Conservation (phyloP, 2,113 vertebrate genomes). For the Macheiramphus alcinus region DNA sequence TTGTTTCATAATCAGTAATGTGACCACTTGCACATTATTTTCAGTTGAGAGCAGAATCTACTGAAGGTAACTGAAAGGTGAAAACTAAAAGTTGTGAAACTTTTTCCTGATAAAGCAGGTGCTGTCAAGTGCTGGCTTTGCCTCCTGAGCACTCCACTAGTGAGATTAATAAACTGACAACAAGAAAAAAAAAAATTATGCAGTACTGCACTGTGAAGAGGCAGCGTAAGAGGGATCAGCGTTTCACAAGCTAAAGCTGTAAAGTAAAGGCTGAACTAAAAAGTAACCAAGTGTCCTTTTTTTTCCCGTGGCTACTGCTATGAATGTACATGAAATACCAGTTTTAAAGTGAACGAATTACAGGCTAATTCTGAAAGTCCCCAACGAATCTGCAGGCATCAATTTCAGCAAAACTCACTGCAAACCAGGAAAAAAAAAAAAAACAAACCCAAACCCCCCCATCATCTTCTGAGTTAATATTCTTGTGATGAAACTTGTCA, state of each 20-base stretch:
- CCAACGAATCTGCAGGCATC: neutral
- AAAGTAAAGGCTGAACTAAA: constrained; percentile 52
- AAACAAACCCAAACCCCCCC: neutral
- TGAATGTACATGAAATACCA: constrained; percentile 28
- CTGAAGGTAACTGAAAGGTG: neutral
- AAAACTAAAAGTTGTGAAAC: neutral
- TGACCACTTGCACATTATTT: neutral
- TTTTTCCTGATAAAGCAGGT: neutral
- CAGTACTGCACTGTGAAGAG: constrained; percentile 48
- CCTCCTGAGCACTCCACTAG: constrained; percentile 44
- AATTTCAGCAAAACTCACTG: constrained; percentile 1
- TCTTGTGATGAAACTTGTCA: constrained; percentile 54
- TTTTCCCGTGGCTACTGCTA: neutral
- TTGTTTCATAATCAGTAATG: neutral
- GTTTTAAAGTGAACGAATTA: constrained; percentile 28
- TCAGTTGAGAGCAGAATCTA: neutral
- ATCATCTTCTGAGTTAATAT: constrained; percentile 51
- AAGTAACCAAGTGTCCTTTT: neutral
- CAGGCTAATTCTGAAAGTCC: constrained; percentile 54
- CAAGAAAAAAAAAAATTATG: constrained; percentile 63
- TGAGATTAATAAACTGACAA: constrained; percentile 71
- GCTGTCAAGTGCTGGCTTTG: constrained; percentile 28
- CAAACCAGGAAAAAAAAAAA: neutral
- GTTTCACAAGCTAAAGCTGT: constrained; percentile 43
- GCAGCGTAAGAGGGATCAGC: constrained; percentile 20